Conservation (phyloP, 2,888 invertebrate species). For the Andricus quercusramuli region DNA sequence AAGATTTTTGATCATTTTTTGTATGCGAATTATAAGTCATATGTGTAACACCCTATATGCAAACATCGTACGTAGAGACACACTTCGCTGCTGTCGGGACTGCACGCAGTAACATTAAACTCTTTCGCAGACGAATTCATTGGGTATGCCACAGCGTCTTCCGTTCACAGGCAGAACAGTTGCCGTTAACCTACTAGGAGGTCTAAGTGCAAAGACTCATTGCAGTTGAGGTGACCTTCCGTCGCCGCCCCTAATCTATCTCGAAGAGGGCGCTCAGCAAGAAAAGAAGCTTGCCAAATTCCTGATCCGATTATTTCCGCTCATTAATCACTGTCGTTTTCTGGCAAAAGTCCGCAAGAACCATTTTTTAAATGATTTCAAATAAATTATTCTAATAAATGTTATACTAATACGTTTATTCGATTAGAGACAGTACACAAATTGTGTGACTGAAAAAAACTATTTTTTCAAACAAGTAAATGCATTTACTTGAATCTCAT, state of each 20-base stretch:
- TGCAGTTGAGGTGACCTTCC: constrained; percentile 12
- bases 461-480: no score
- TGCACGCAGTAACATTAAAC: constrained; percentile 75
- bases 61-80: not conserved
- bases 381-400: not conserved
- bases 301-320: not conserved
- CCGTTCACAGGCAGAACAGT: constrained; percentile 75
- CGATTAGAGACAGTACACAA: no score
- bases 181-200: constrained; percentile 57
- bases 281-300: not conserved
- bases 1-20: no score
- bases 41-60: constrained; percentile 24
- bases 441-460: no score
- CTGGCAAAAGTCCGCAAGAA: not conserved
- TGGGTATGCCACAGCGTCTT: constrained; percentile 71
- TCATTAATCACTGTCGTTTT: not conserved
- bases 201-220: constrained; percentile 22
- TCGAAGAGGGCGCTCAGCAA: not conserved
- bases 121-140: constrained; percentile 75
- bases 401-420: no score
- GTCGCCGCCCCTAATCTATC: constrained; percentile 21
- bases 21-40: no score
- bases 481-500: no score
- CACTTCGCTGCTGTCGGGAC: constrained; percentile 62
- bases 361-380: not conserved